Evolutionary conservation across 2,797 vertebrate species (phyloP).

Genomic region (Gouania willdenowi): DNA sequence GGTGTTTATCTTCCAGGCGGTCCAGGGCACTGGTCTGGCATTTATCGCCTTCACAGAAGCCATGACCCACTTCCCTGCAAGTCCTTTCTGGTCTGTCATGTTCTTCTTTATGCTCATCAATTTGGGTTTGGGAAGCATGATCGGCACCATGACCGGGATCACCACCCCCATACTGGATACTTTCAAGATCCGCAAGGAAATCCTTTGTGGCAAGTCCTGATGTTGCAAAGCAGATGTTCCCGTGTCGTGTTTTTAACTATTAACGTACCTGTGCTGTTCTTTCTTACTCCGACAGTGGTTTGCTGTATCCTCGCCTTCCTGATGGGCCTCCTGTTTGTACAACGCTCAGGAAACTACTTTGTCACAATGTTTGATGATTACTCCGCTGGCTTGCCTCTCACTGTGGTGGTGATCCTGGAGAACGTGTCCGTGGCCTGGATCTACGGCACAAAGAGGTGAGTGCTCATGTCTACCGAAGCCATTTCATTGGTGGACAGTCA

Average conservation of each 20-base stretch:
- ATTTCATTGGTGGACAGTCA: no score
- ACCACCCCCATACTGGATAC: slow-evolving; percentile 88
- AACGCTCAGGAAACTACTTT: slow-evolving; percentile 96
- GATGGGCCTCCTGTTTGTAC: slow-evolving; percentile 93
- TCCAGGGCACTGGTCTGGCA: slow-evolving; percentile 91
- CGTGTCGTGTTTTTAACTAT: no score
- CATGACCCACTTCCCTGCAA: slow-evolving; percentile 92
- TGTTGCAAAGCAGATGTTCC: not conserved
- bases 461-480: no score
- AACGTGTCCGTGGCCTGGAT: slow-evolving; percentile 97
- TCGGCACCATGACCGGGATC: slow-evolving; percentile 92
- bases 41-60: slow-evolving; percentile 96
- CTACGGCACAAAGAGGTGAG: slow-evolving; percentile 92
- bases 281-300: slow-evolving; percentile 77
- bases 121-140: slow-evolving; percentile 94
- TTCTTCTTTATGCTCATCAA: slow-evolving; percentile 94
- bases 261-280: no score
- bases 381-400: slow-evolving; percentile 92
- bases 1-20: slow-evolving; percentile 72
- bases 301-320: slow-evolving; percentile 92
- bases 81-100: slow-evolving; percentile 92
- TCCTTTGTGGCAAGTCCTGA: slow-evolving; percentile 81
- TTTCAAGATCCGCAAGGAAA: slow-evolving; percentile 84
- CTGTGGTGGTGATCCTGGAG: slow-evolving; percentile 92
- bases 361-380: slow-evolving; percentile 98